These are phyloP conservation scores for Heliconius hortense DNA, from an alignment of 2,888 invertebrate genomes.

Conservation along the genomic window DNA sequence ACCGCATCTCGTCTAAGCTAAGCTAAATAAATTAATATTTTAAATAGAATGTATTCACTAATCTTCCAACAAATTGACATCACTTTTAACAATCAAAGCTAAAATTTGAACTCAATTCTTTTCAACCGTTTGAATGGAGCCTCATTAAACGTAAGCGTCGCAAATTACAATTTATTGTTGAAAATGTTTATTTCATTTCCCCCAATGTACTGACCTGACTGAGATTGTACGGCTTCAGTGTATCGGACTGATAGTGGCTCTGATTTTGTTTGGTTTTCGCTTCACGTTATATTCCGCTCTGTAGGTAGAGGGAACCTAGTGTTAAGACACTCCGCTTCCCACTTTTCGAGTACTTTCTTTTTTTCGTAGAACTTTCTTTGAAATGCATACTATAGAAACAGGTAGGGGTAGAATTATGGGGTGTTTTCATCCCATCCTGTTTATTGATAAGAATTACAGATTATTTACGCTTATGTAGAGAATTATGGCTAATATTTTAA, in stretches of 20 bases:
- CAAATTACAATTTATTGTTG: constrained; percentile 56
- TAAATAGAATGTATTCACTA: not conserved
- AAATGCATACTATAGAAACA: no score
- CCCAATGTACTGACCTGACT: constrained; percentile 11
- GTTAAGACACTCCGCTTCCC: no score
- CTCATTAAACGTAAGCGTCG: constrained; percentile 55
- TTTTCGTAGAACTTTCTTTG: no score
- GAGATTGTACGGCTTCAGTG: constrained; percentile 10
- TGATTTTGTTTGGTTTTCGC: no score
- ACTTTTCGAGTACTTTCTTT: no score
- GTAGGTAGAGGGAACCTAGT: no score
- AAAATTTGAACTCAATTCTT: not conserved
- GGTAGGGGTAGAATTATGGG: no score
- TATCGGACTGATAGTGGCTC: not conserved
- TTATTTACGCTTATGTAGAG: no score
- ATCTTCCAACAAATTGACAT: not conserved
- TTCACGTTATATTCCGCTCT: no score
- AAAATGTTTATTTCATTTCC: constrained; percentile 43
- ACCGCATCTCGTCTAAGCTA: not conserved
- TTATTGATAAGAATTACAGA: no score
- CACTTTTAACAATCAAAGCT: not conserved
- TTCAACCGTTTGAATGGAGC: constrained; percentile 54
- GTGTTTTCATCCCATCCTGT: no score
- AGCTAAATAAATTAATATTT: not conserved
- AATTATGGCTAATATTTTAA: no score